Evolutionary conservation across 2,797 vertebrate species (phyloP), one percentile per base, ranked within the genome.

Genomic region (Galaxias olidus): DNA sequence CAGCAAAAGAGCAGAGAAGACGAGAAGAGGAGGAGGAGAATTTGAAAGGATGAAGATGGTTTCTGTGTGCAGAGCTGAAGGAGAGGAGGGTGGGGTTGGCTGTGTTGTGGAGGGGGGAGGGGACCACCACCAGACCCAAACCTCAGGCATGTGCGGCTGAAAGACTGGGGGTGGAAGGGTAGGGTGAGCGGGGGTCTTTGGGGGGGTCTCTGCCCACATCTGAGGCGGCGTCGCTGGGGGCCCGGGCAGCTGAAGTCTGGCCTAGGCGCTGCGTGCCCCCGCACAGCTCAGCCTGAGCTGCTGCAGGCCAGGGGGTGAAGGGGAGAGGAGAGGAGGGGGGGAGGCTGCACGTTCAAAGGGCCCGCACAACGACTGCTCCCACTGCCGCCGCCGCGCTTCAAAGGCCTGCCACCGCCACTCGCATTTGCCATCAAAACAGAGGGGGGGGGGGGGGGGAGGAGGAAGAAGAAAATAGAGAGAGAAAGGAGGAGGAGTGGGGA

Each of bases 111-210:
- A 71, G 46, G 71, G 59, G 74, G 55, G 43, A 20, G 66, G 77
- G 76, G 61, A 68, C 76, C 60, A 56, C 71, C 76, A 55, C 63
- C 75, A 91, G 88, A 67, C 83, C 89, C 88, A 93, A 94, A 94
- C 93, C 94, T 92, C 93, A 95, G 91, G 93, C 94, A 95, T 93
- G 93, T 85, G 89, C 84, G 89, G 87, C 74, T 81, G 90, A 92
- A 47, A 17, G 50, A 18, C 10, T 51, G 49, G 12, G 52, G 52
- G 52, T 30, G 53, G 46, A 18, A 10, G 63, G 45, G 20, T 19
- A 41, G 7, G 12, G 46, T 18, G 61, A 67, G 59, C n/a, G n/a
- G 65, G 79, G 17, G 50, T 60, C 1, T 71, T 72, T 56, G n/a
- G 42, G 43, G 42, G 69, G 66, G 89, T 89, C 82, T 74, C 84